phyloP scores from a whole-genome alignment of 2,888 invertebrate species.

The Drosophila heteroneura region DNA sequence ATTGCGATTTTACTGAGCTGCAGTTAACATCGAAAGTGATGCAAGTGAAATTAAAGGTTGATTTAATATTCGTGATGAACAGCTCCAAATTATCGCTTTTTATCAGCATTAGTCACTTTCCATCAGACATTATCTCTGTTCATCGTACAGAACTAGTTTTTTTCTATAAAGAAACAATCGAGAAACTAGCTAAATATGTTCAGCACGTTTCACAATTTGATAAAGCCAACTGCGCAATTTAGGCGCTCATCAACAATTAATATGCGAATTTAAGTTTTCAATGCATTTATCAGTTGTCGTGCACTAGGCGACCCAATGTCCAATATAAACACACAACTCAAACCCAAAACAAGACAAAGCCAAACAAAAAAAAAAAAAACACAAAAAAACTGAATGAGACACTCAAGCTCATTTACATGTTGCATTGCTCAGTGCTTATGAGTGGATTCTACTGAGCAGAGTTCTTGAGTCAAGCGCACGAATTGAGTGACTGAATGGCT shows the following conservation, averaged over 20 bases:
- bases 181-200: conserved; percentile 2
- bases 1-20: conserved; percentile 20
- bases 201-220: conserved; percentile 26
- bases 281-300: conserved; percentile 34
- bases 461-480: conserved; percentile 59
- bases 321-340: conserved; percentile 23
- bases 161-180: neutral
- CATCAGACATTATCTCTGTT: conserved; percentile 3
- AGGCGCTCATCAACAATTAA: conserved; percentile 28
- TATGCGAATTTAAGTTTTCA: conserved; percentile 30
- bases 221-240: conserved; percentile 58
- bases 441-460: conserved; percentile 33
- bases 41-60: conserved; percentile 71
- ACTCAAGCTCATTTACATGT: conserved; percentile 70
- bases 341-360: conserved; percentile 39
- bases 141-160: conserved; percentile 5
- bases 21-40: conserved; percentile 14
- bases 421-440: conserved; percentile 33
- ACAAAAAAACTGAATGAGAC: neutral
- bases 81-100: conserved; percentile 8
- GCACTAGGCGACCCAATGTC: conserved; percentile 45
- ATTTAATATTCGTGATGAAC: conserved; percentile 7
- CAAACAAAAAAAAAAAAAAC: conserved; percentile 1
- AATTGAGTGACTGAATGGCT: conserved; percentile 28
- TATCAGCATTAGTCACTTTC: conserved; percentile 38